Evolutionary conservation across 2,797 vertebrate species (phyloP).

Genomic region (Dendrocincla fuliginosa): DNA sequence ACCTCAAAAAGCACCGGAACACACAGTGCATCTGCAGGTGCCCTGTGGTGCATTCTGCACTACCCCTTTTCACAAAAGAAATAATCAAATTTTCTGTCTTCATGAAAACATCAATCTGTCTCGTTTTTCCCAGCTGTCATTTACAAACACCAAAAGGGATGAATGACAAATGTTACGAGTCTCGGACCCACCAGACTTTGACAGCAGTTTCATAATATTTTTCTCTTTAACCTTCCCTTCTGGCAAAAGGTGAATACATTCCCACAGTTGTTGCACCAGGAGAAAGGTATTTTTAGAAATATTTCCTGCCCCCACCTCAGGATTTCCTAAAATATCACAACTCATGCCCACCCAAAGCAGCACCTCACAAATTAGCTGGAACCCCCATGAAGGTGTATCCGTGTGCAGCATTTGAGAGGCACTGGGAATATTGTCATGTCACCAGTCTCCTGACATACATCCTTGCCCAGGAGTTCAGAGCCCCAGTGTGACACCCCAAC

Average conservation of each 20-base stretch:
- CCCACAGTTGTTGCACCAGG: background rate
- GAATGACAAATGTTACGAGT: slow-evolving; percentile 32
- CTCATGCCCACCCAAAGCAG: background rate
- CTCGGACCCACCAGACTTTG: background rate
- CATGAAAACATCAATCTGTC: background rate
- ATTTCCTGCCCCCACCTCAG: background rate
- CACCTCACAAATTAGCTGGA: background rate
- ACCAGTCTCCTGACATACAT: background rate
- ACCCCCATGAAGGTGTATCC: background rate
- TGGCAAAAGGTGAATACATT: slow-evolving; percentile 44
- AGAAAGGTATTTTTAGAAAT: background rate
- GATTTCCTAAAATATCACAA: background rate
- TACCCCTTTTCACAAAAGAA: background rate
- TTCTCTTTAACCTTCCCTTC: slow-evolving; percentile 9
- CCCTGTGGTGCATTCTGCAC: background rate
- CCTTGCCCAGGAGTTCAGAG: background rate
- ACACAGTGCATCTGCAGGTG: background rate
- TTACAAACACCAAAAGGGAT: slow-evolving; percentile 4
- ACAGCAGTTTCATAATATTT: slow-evolving; percentile 57
- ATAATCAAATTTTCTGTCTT: background rate
- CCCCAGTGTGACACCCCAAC: background rate
- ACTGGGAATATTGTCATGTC: background rate
- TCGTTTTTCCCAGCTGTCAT: background rate
- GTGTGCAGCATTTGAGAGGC: background rate
- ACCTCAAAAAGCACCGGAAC: background rate